phyloP scores from a whole-genome alignment of 2,797 vertebrate species.

The Siniperca scherzeri region DNA sequence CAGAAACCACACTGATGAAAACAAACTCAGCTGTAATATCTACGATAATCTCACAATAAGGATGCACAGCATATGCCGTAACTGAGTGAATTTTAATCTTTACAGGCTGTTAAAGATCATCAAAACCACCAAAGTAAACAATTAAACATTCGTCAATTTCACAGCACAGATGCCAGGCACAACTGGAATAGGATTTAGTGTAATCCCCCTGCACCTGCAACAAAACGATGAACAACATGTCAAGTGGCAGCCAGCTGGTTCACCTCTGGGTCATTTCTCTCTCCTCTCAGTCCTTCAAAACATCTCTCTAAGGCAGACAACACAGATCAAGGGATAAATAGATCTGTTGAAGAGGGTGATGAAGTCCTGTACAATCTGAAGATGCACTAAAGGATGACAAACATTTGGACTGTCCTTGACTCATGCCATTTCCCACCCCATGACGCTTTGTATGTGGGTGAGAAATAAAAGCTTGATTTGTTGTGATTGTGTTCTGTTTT shows the following conservation, averaged over 20 bases:
- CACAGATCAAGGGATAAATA: slow-evolving; percentile 57
- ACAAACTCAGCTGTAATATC: slow-evolving; percentile 25
- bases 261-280: slow-evolving; percentile 65
- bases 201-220: slow-evolving; percentile 62
- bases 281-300: slow-evolving; percentile 67
- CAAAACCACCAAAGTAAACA: slow-evolving; percentile 54
- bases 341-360: slow-evolving; percentile 70
- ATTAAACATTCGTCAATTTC: slow-evolving; percentile 58
- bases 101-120: slow-evolving; percentile 59
- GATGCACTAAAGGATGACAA: slow-evolving; percentile 64
- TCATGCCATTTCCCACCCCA: background rate
- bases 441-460: slow-evolving; percentile 18
- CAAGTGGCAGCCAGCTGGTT: slow-evolving; percentile 70
- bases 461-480: slow-evolving; percentile 50
- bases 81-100: slow-evolving; percentile 48
- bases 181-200: slow-evolving; percentile 61
- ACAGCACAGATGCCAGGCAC: slow-evolving; percentile 62
- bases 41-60: slow-evolving; percentile 14
- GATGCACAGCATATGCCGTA: slow-evolving; percentile 43
- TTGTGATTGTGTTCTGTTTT: slow-evolving; percentile 63
- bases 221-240: slow-evolving; percentile 67
- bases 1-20: slow-evolving; percentile 32
- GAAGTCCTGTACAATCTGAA: slow-evolving; percentile 59
- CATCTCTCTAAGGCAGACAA: slow-evolving; percentile 51
- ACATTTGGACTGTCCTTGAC: slow-evolving; percentile 57